Base-by-base conservation (phyloP, 2,888 invertebrate genomes). In the Drosophila austrosaltans region DNA sequence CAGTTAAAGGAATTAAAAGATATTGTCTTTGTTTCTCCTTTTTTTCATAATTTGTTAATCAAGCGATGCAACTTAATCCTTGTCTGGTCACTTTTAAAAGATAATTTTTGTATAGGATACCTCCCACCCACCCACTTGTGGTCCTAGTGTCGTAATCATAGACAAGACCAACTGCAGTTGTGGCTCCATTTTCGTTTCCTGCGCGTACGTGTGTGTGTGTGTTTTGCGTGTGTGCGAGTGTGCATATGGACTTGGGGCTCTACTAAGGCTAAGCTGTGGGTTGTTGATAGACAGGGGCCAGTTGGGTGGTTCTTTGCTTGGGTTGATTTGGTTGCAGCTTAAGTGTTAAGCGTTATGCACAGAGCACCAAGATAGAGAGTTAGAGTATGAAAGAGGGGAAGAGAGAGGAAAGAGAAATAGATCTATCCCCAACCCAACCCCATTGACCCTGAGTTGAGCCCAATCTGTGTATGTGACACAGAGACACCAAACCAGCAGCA, bases 291-390 rank as follows among this genome's bases (percentile, higher is more conserved):
- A 30, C 40, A 56, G 54, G 59, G 68, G 25, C 48, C 16, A 48
- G 53, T 8, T 22, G 28, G 57, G 20, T 48, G 16, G 53, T 16
- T 20, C 56, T 30, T 10, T 32, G 44, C n/a, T 61, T 40, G 48
- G 54, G 42, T 54, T 61, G 40, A 63, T 16, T 25, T 39, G 84
- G 79, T 75, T 66, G 81, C 75, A 87, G 90, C 90, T 92, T 92
- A 92, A 91, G 89, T 90, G 84, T 90, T 91, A 92, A 89, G 90
- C 90, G 89, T 87, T 89, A 88, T 89, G 87, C 88, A 80, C 73
- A 85, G 77, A 70, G 63, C 48, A 48, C 10, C 12, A 4, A 25
- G 48, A 48, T 22, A 48, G 48, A 36, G 22, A 48, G 22, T 28
- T 28, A 28, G 28, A 28, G 4, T 28, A 2, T 28, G 28, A 28